phyloP scores from a whole-genome alignment of 2,888 invertebrate genomes.

The Mythimna lalbum region DNA sequence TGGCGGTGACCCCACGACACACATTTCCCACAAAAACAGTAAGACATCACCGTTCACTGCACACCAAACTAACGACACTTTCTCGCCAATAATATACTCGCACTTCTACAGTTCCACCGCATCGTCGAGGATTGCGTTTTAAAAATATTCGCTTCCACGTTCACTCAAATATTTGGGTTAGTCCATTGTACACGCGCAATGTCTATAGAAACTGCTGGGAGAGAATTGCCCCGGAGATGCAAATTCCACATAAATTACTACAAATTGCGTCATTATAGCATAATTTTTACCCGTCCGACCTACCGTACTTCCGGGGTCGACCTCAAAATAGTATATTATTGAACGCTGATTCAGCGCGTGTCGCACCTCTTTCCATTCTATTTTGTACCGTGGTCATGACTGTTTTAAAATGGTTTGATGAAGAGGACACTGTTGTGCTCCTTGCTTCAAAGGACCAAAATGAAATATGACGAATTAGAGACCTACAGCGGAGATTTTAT shows the following conservation, averaged over 20 bases:
- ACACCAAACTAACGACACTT: constrained; percentile 67
- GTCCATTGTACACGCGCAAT: constrained; percentile 27
- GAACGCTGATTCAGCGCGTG: constrained; percentile 31
- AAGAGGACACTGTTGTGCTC: background rate
- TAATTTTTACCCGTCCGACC: constrained; percentile 38
- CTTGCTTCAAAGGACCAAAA: background rate
- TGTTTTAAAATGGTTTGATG: constrained; percentile 6
- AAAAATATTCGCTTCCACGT: constrained; percentile 39
- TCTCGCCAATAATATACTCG: constrained; percentile 51
- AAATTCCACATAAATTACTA: constrained; percentile 51
- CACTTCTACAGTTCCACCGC: constrained; percentile 41
- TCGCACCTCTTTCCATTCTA: constrained; percentile 1
- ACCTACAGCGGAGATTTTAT: background rate
- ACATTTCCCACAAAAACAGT: constrained; percentile 72
- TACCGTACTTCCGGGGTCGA: constrained; percentile 54
- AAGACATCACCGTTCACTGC: constrained; percentile 64
- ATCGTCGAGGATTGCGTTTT: constrained; percentile 49
- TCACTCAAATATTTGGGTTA: constrained; percentile 41
- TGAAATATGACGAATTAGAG: background rate
- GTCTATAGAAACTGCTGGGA: constrained; percentile 28
- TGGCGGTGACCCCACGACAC: constrained; percentile 72
- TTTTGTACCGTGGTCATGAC: background rate
- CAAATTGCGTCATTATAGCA: constrained; percentile 54
- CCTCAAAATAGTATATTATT: constrained; percentile 48
- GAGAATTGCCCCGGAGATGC: constrained; percentile 30